Base-by-base conservation (phyloP, 2,797 vertebrate genomes). In the Meda fulgida region DNA sequence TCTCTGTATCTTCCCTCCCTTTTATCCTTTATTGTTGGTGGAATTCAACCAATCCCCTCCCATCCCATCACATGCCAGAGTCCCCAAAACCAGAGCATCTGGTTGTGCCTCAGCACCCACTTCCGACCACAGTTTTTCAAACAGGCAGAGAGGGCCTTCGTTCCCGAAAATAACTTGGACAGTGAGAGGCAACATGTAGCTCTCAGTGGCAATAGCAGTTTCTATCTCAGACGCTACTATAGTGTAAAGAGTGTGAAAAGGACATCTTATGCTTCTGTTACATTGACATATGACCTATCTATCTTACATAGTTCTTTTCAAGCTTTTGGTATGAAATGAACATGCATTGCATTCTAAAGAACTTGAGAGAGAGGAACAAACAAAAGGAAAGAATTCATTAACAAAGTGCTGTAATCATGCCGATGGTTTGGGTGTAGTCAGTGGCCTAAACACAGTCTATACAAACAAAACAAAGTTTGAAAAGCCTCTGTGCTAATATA, bases 101-200 rank as follows among this genome's bases (percentile, higher is more conserved):
- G 84, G 78, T 66, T 87, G 48, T 80, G 83, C 81, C 84, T 83
- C 63, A 60, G 77, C 43, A 78, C 78, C 87, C 67, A 85, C 85
- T 89, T 90, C 88, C 83, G 67, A 90, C 91, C 90, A 21, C 90
- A 88, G 72, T 58, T 87, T 77, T 86, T 81, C 81, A 86, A 90
- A 89, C 83, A 88, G 73, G 67, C 40, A 55, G 78, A 63, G 40
- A 84, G 69, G 69, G 46, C 60, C 78, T 82, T 48, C 79, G 31
- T 88, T 87, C 84, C 60, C 79, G 67, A 81, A 85, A 89, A 87
- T 83, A 87, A 71, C 76, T 69, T 55, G 81, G 58, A 83, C 78
- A 55, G 51, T 43, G 51, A 70, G 84, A 84, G 29, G 76, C 46
- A 87, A 80, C 46, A 73, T 75, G 46, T 67, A 84, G 31, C 46